These are phyloP conservation scores for Chrysolina oricalcia DNA, from an alignment of 2,888 invertebrate genomes.

Conservation along the genomic window DNA sequence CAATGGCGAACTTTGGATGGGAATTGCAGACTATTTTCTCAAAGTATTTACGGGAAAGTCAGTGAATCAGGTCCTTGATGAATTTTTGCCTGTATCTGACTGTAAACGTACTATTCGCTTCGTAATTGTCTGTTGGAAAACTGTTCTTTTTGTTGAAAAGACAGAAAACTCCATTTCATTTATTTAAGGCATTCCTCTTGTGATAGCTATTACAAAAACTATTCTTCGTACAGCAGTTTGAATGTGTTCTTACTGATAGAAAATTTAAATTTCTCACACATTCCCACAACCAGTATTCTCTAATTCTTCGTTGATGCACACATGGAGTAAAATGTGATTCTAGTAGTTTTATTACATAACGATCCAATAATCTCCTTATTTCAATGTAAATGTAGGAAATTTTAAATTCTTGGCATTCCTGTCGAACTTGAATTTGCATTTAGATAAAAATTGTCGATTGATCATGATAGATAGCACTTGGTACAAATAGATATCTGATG, in stretches of 20 bases:
- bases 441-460: slow-evolving; percentile 11
- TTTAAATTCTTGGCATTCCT: background rate
- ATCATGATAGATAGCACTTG: background rate
- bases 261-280: background rate
- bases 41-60: background rate
- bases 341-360: background rate
- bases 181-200: too few species aligned
- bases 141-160: too few species aligned
- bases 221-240: too few species aligned
- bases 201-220: too few species aligned
- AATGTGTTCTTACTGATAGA: background rate
- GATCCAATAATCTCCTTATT: background rate
- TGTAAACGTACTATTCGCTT: too few species aligned
- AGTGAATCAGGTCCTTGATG: too few species aligned
- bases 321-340: background rate
- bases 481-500: background rate
- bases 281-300: too few species aligned
- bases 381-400: background rate
- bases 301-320: too few species aligned
- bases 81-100: too few species aligned
- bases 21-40: background rate
- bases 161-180: too few species aligned
- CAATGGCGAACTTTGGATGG: background rate
- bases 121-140: too few species aligned
- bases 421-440: background rate